Evolutionary conservation across 92 coral and sea anemone genomes (phyloP), one percentile per base, ranked within the genome.

Genomic region (Isaurus tuberculatus): DNA sequence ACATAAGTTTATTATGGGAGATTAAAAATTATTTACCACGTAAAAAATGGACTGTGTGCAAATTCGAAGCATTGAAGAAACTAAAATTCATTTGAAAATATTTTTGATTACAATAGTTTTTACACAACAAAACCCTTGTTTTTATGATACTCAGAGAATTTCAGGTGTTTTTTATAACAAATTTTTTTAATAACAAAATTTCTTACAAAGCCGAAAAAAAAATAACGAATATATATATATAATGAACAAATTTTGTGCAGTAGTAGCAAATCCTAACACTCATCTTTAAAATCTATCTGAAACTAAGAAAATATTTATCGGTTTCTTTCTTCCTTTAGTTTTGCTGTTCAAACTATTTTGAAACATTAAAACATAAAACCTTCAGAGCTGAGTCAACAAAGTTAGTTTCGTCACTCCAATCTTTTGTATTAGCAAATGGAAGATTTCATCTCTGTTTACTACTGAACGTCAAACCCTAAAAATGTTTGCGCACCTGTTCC

Each of bases 401-500:
- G 40, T 90, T 83, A 81, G 86, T 75, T 84, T 86, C 72, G 82
- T 73, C 91, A 86, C 83, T 93, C 86, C 61, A 58, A 82, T 74
- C 60, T 72, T 70, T 81, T 86, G 86, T 84, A 46, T 42, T 85
- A 65, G 84, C 94, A 88, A 92, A 93, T 90, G 94, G 94, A 85
- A 85, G 77, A 86, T 64, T 61, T 89, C 72, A 65, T 49, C 79
- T 78, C 58, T 93, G 93, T 91, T 91, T 93, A 79, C 73, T 84
- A 91, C 91, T 88, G 90, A 82, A 89, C 89, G 90, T 84, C 80
- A 87, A 85, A 86, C 75, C 84, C 86, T 81, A 89, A 81, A 42
- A 46, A 14, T 89, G 86, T 92, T 93, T 93, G 86, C 64, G 83
- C 97, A 93, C 95, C 97, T 93, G 97, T 78, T 51, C 22, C 72